Conservation (phyloP, 2,797 vertebrate genomes). For the Gadopsis marmoratus region DNA sequence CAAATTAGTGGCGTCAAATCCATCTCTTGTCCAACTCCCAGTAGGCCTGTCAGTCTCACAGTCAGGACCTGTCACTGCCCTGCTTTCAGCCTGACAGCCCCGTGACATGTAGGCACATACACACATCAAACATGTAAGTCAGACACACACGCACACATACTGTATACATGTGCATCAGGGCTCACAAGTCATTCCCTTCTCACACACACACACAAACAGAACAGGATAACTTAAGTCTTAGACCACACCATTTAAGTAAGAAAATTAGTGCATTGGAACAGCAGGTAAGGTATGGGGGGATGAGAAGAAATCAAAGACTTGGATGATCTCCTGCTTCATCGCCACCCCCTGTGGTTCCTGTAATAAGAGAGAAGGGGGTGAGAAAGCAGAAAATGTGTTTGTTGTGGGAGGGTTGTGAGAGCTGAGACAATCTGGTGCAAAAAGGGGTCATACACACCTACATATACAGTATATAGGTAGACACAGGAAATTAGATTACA, state of each 20-base stretch:
- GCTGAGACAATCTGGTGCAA: background rate
- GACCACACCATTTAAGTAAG: background rate
- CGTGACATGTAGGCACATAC: slow-evolving; percentile 44
- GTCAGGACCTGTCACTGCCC: slow-evolving; percentile 74
- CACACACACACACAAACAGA: background rate
- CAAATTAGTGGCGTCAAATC: slow-evolving; percentile 77
- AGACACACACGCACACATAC: slow-evolving; percentile 4
- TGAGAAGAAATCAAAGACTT: background rate
- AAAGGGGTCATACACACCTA: background rate
- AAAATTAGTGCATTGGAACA: background rate
- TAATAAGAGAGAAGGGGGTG: slow-evolving; percentile 14
- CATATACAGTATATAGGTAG: background rate
- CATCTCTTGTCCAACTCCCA: slow-evolving; percentile 72
- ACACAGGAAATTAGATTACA: background rate
- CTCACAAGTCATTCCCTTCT: background rate
- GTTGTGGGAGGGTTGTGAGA: background rate
- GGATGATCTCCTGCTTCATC: background rate
- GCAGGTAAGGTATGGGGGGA: background rate
- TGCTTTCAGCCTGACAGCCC: slow-evolving; percentile 73
- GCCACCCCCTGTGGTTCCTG: background rate
- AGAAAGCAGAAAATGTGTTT: background rate
- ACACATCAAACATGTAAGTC: slow-evolving; percentile 40
- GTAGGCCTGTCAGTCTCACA: slow-evolving; percentile 76
- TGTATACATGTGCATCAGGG: background rate
- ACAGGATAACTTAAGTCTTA: background rate